Evolutionary conservation across 2,888 invertebrate genomes (phyloP).

Genomic region (Tinea trinotella): DNA sequence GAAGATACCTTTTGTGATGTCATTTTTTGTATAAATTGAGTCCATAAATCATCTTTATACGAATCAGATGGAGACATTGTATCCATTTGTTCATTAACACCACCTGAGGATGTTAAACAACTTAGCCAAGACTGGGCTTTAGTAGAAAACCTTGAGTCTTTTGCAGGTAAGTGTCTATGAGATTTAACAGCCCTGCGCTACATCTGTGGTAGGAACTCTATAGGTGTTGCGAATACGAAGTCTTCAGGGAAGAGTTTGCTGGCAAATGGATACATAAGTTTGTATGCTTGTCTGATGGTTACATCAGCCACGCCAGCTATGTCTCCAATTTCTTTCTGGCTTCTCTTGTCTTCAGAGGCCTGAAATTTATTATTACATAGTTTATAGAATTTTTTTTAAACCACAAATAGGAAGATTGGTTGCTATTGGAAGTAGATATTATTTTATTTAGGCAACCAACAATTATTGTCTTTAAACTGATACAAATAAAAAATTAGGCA

Average conservation of each 20-base stretch:
- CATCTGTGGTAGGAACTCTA: conserved; percentile 93
- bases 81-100: too few relatives aligned
- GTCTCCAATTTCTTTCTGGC: conserved; percentile 98
- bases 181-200: conserved; percentile 35
- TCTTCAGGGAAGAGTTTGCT: conserved; percentile 94
- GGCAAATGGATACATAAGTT: conserved; percentile 96
- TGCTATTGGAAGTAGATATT: too few relatives aligned
- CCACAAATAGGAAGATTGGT: too few relatives aligned
- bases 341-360: conserved; percentile 94
- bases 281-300: conserved; percentile 97
- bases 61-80: not conserved
- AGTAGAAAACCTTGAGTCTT: too few relatives aligned
- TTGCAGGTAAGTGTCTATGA: not conserved
- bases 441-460: too few relatives aligned
- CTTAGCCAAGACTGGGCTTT: too few relatives aligned
- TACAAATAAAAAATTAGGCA: too few relatives aligned
- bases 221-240: conserved; percentile 95
- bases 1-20: not conserved
- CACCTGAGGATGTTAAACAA: too few relatives aligned
- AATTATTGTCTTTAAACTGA: too few relatives aligned
- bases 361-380: conserved; percentile 36
- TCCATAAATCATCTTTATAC: too few relatives aligned
- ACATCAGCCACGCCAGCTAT: conserved; percentile 99
- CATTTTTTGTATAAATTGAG: not conserved
- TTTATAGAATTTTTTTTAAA: too few relatives aligned